Conservation (phyloP, 2,113 vertebrate species). For the Psilopogon haemacephalus region DNA sequence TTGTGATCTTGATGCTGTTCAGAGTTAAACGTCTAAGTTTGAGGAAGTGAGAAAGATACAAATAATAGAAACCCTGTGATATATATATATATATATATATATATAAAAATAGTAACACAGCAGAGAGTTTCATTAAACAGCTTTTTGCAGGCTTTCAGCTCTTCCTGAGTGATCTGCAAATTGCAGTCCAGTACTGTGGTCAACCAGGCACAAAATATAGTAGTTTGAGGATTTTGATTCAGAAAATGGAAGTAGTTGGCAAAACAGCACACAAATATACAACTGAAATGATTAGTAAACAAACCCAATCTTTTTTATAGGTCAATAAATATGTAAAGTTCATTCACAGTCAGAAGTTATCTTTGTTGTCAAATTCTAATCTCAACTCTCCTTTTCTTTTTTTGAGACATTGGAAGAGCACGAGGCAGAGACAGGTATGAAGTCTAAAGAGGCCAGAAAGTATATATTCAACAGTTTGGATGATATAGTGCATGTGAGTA, state of each 20-base stretch:
- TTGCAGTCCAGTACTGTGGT: not conserved
- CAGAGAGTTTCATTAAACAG: not conserved
- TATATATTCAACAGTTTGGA: slow-evolving; percentile 99
- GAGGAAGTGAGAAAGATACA: not conserved
- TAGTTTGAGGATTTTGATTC: not conserved
- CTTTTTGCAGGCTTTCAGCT: not conserved
- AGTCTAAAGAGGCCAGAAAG: slow-evolving; percentile 99
- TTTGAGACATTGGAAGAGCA: slow-evolving; percentile 94
- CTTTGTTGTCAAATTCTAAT: not conserved
- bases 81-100: not conserved
- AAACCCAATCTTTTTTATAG: not conserved
- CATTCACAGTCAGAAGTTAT: not conserved
- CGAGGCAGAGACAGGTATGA: slow-evolving; percentile 96
- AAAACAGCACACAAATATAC: not conserved
- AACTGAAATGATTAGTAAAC: not conserved
- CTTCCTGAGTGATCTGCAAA: not conserved
- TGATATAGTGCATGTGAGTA: slow-evolving; percentile 96
- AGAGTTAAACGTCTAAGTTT: not conserved
- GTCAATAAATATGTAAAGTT: not conserved
- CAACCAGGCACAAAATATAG: not conserved
- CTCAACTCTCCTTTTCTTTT: slow-evolving; percentile 11
- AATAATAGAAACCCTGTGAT: not conserved
- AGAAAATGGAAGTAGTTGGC: not conserved
- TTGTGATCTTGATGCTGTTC: not conserved
- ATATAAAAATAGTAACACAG: not conserved